phyloP scores from a whole-genome alignment of 92 coral and sea anemone species.

The Anthopleura xanthogrammica region DNA sequence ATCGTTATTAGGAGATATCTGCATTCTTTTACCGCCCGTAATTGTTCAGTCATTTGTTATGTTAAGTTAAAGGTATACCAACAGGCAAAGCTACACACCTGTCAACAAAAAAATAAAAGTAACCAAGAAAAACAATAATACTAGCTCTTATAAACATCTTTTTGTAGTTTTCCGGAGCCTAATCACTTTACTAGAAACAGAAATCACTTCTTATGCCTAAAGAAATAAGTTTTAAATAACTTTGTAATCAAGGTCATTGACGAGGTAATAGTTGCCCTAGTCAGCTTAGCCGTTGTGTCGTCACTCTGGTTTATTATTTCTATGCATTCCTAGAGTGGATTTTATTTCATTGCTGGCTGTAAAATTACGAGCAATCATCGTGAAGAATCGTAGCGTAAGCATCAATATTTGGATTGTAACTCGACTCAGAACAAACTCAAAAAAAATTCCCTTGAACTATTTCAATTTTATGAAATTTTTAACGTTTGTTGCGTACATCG shows the following conservation, averaged over 20 bases:
- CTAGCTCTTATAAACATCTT: no score
- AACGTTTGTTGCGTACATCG: neutral
- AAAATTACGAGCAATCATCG: neutral
- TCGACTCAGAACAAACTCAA: neutral
- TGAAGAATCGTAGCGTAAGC: constrained; percentile 12
- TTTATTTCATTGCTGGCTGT: neutral
- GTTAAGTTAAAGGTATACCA: no score
- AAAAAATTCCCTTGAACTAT: neutral
- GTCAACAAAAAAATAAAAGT: no score
- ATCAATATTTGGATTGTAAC: constrained; percentile 9
- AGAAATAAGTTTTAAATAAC: no score
- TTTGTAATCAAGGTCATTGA: neutral
- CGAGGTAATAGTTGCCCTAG: neutral
- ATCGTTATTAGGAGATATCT: no score
- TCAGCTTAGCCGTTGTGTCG: neutral
- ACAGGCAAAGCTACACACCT: no score
- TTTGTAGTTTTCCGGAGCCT: no score
- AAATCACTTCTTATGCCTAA: no score
- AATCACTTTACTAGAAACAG: no score
- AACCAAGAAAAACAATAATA: no score
- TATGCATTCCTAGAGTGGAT: constrained; percentile 2
- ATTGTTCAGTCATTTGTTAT: no score
- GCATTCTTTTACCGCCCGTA: no score
- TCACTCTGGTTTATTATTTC: neutral
- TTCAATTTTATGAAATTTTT: neutral